phyloP scores from a whole-genome alignment of 2,888 invertebrate genomes.

The Limnephilus marmoratus region DNA sequence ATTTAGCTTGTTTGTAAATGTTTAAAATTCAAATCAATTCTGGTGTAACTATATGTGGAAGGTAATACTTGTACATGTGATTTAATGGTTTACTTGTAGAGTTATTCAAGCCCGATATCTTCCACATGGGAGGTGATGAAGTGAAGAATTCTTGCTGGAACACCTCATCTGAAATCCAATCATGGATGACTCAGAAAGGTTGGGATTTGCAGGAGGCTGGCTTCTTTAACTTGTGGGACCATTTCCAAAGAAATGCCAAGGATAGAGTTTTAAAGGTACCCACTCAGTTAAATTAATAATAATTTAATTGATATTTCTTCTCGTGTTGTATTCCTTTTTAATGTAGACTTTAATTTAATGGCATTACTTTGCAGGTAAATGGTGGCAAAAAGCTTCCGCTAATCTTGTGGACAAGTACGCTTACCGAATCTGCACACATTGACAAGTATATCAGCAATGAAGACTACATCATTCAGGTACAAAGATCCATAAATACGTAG shows the following conservation, averaged over 20 bases:
- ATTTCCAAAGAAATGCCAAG: conserved; percentile 85
- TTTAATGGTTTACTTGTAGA: conserved; percentile 68
- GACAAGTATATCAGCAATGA: conserved; percentile 82
- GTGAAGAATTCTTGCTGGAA: conserved; percentile 87
- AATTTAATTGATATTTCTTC: neutral
- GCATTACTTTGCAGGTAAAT: conserved; percentile 68
- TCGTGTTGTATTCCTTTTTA: neutral
- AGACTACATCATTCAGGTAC: conserved; percentile 87
- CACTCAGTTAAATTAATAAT: neutral
- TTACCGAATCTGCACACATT: conserved; percentile 83
- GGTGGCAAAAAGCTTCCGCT: conserved; percentile 78
- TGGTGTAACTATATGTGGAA: neutral
- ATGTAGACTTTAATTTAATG: neutral
- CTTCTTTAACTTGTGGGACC: conserved; percentile 84
- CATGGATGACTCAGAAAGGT: conserved; percentile 82
- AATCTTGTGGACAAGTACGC: conserved; percentile 89
- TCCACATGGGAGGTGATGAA: conserved; percentile 95
- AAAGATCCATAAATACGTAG: neutral
- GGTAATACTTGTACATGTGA: neutral
- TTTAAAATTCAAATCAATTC: neutral
- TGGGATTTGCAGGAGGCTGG: conserved; percentile 79
- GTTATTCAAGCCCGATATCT: conserved; percentile 84
- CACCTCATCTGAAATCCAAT: conserved; percentile 80
- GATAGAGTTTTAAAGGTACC: conserved; percentile 77
- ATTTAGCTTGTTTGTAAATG: neutral